Evolutionary conservation across 2,113 vertebrate species (phyloP).

Genomic region (Saccopteryx leptura): DNA sequence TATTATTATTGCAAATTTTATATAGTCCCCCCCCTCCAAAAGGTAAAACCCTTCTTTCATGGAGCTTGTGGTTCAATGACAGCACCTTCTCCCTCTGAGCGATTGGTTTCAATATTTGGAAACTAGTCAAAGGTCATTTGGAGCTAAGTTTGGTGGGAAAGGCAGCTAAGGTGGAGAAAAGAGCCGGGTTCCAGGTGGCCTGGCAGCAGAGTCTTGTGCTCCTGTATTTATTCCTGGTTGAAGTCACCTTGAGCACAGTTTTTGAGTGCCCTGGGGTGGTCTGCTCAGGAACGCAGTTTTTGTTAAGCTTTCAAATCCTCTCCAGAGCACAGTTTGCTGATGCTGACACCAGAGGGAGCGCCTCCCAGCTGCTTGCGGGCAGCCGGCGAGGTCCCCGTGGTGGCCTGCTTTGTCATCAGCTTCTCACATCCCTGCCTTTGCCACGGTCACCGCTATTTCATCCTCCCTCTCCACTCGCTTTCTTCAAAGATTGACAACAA

Average conservation of each 20-base stretch:
- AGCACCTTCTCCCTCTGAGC: not conserved
- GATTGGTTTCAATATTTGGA: not conserved
- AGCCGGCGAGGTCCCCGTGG: rapidly evolving
- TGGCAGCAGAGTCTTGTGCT: not conserved
- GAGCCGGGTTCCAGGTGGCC: not conserved
- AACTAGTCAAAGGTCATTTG: not conserved
- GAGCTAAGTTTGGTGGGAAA: not conserved
- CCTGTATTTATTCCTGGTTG: not conserved
- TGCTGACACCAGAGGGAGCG: not conserved
- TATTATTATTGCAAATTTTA: constrained; percentile 11
- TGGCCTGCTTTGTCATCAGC: not conserved
- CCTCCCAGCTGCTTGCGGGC: not conserved
- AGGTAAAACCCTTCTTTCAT: not conserved
- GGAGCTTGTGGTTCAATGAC: not conserved
- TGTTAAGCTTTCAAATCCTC: not conserved
- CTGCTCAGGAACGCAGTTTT: not conserved
- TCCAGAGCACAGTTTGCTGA: not conserved
- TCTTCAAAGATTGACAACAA: not conserved
- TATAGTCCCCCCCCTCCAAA: not conserved
- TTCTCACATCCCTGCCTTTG: not conserved
- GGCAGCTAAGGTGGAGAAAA: not conserved
- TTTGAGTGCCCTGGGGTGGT: not conserved
- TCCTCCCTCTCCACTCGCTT: not conserved
- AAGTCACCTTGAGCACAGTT: not conserved
- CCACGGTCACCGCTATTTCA: not conserved